Evolutionary conservation across 2,888 invertebrate genomes (phyloP).

Genomic region (Xylophagus ater): DNA sequence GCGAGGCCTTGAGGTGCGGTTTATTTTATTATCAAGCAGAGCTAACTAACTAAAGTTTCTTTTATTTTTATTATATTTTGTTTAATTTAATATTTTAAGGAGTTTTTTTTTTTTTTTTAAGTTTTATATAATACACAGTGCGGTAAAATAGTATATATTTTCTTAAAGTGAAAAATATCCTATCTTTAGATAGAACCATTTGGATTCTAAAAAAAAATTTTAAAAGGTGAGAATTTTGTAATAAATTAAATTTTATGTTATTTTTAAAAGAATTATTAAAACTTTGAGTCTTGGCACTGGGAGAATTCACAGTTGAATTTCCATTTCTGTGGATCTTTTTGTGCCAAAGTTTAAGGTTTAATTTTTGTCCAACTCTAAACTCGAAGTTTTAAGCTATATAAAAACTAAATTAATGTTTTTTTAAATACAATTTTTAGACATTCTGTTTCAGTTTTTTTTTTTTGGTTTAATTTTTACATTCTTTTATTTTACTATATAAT

Average conservation of each 20-base stretch:
- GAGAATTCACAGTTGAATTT: slow-evolving; percentile 40
- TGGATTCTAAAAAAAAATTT: slow-evolving; percentile 3
- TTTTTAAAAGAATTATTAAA: slow-evolving; percentile 5
- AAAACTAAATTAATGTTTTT: too few species aligned
- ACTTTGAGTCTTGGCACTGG: slow-evolving; percentile 39
- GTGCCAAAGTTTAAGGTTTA: slow-evolving; percentile 36
- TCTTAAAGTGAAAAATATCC: background rate
- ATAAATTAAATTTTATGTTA: background rate
- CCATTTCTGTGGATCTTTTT: slow-evolving; percentile 40
- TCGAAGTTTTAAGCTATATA: too few species aligned
- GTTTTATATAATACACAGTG: too few species aligned
- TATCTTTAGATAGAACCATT: background rate
- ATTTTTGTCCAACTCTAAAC: too few species aligned
- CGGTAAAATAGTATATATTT: background rate
- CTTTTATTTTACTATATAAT: too few species aligned
- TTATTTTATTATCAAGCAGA: slow-evolving; percentile 10
- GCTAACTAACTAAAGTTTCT: too few species aligned
- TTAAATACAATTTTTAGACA: too few species aligned
- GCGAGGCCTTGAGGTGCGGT: slow-evolving; percentile 13
- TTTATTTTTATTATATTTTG: too few species aligned
- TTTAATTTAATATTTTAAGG: too few species aligned
- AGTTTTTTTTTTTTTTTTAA: too few species aligned
- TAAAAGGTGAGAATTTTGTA: background rate
- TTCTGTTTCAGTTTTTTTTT: too few species aligned
- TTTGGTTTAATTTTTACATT: too few species aligned